Conservation (phyloP, 2,113 vertebrate genomes). For the Athene noctua region DNA sequence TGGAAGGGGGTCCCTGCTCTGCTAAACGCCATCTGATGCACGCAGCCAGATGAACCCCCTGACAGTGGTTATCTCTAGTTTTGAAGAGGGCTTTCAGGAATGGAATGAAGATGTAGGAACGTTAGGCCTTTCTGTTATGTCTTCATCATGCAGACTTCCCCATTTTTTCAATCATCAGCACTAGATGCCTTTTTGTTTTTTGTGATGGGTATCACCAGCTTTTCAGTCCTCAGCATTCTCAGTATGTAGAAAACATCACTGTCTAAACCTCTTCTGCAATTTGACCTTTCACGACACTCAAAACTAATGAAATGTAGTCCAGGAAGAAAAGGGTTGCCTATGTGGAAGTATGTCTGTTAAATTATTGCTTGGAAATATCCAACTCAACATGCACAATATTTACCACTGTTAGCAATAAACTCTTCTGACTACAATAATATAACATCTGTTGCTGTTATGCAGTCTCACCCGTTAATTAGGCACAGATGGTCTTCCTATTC, state of each 20-base stretch:
- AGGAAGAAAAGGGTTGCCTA: not conserved
- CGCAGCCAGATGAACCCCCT: accelerated
- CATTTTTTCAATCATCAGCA: not conserved
- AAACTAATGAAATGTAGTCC: not conserved
- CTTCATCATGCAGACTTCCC: not conserved
- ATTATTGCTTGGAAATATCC: conserved; percentile 3
- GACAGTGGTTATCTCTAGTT: not conserved
- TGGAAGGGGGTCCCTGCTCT: not conserved
- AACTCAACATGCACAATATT: conserved; percentile 7
- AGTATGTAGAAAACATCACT: not conserved
- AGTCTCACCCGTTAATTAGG: conserved; percentile 41
- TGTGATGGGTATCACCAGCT: not conserved
- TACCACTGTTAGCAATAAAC: conserved; percentile 41
- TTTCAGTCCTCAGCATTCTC: not conserved
- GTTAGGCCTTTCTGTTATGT: not conserved
- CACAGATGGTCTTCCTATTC: conserved; percentile 34
- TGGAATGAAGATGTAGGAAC: not conserved
- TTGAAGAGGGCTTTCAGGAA: not conserved
- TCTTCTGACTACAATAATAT: conserved; percentile 7
- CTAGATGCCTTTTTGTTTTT: not conserved
- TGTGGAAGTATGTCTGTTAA: not conserved
- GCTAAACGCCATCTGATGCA: too few species aligned
- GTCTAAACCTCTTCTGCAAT: not conserved
- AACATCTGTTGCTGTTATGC: conserved; percentile 50
- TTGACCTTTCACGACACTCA: not conserved